Evolutionary conservation across 2,888 invertebrate genomes (phyloP).

Genomic region (Ischnus inquisitorius): DNA sequence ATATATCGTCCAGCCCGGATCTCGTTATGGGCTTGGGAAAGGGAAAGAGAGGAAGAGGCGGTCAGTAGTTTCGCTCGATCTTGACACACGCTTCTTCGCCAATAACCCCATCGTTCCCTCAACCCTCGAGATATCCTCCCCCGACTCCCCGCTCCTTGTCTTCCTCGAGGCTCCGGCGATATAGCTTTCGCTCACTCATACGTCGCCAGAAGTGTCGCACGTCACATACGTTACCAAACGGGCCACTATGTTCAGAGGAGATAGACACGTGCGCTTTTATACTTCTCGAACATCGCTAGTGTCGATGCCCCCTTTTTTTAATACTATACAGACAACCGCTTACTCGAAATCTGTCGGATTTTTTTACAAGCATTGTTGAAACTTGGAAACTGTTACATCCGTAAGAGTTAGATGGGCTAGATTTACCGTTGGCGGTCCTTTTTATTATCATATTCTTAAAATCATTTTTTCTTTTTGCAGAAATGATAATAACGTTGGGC

Average conservation of each 20-base stretch:
- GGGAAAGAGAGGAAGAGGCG: constrained; percentile 46
- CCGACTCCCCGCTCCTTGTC: constrained; percentile 60
- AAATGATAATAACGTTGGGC: too few relatives aligned
- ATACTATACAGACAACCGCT: too few relatives aligned
- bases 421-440: too few relatives aligned
- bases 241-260: constrained; percentile 9
- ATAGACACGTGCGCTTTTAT: constrained; percentile 25
- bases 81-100: constrained; percentile 78
- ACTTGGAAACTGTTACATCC: too few relatives aligned
- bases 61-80: constrained; percentile 67
- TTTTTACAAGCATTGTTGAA: too few relatives aligned
- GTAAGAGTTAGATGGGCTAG: too few relatives aligned
- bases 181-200: constrained; percentile 26
- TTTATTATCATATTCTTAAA: too few relatives aligned
- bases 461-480: too few relatives aligned
- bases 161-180: constrained; percentile 25
- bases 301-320: too few relatives aligned
- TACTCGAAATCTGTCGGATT: too few relatives aligned
- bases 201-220: constrained; percentile 9
- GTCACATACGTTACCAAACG: constrained; percentile 32
- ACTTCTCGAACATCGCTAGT: not conserved
- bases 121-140: constrained; percentile 63
- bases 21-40: constrained; percentile 74
- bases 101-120: constrained; percentile 74
- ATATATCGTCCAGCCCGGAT: constrained; percentile 80